Evolutionary conservation across 2,888 invertebrate genomes (phyloP).

Genomic region (Lasius platythorax): DNA sequence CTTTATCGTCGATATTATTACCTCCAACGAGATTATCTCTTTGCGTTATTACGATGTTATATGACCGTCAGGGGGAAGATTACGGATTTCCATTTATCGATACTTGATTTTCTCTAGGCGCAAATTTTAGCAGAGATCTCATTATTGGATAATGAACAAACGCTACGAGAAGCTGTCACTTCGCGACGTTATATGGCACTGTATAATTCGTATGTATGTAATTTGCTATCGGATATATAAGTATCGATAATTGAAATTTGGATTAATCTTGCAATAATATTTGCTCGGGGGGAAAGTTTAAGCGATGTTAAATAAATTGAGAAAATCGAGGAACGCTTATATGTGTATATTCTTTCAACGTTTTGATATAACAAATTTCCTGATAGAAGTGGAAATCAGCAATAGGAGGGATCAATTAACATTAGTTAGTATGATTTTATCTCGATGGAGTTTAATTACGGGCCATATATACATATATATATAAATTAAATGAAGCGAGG

Average conservation of each 20-base stretch:
- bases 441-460: neutral
- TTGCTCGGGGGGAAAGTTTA: neutral
- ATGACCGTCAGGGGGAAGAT: neutral
- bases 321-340: neutral
- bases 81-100: neutral
- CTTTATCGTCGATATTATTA: neutral
- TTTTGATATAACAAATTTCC: neutral
- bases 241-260: conserved; percentile 5
- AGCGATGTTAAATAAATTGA: neutral
- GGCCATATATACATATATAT: too few relatives aligned
- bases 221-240: neutral
- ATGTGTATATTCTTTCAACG: neutral
- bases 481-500: neutral
- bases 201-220: neutral
- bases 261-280: neutral
- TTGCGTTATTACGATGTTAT: neutral
- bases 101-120: neutral
- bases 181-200: neutral
- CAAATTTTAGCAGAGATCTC: conserved; percentile 6
- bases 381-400: neutral
- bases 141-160: neutral
- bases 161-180: neutral
- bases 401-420: conserved; percentile 1
- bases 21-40: too few relatives aligned
- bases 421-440: conserved; percentile 1